A percentile compares a stretch with the other conserved stretches of the same genome.
These are phyloP conservation scores for Bedellia somnulentella DNA, from an alignment of 2,888 invertebrate genomes.

Conservation along the genomic window DNA sequence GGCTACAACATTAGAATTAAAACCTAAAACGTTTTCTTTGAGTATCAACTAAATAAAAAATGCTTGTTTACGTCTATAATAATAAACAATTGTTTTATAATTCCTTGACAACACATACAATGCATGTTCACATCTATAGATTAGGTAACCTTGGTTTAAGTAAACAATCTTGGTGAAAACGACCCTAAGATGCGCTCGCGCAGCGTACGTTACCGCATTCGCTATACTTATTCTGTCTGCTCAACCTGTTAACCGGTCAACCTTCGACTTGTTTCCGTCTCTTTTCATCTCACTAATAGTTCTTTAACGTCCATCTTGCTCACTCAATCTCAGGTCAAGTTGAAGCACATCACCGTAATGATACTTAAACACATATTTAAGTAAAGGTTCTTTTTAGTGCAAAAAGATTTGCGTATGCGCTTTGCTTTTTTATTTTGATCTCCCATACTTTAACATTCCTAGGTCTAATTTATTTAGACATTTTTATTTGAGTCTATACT, in stretches of 20 bases:
- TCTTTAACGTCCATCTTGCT: conserved; percentile 19
- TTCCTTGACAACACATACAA: no score
- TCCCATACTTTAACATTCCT: no score
- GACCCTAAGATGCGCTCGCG: conserved; percentile 29
- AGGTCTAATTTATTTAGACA: background rate
- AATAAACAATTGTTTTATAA: no score
- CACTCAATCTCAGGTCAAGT: conserved; percentile 41
- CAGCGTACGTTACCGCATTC: conserved; percentile 42
- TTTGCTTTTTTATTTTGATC: background rate
- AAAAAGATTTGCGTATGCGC: conserved; percentile 20
- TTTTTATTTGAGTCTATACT: no score
- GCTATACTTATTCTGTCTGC: conserved; percentile 49
- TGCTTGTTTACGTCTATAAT: no score
- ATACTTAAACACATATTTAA: conserved; percentile 60
- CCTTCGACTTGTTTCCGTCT: conserved; percentile 26
- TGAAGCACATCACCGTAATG: conserved; percentile 51
- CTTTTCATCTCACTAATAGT: conserved; percentile 16
- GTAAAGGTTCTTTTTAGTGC: conserved; percentile 45
- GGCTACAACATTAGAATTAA: no score
- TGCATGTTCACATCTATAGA: no score
- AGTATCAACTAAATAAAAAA: no score
- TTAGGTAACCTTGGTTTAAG: conserved; percentile 13
- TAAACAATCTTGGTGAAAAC: conserved; percentile 19
- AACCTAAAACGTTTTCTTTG: no score
- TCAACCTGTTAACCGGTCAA: conserved; percentile 57